phyloP scores from a whole-genome alignment of 2,113 vertebrate genomes.

The Sterrhoptilus dennistouni region DNA sequence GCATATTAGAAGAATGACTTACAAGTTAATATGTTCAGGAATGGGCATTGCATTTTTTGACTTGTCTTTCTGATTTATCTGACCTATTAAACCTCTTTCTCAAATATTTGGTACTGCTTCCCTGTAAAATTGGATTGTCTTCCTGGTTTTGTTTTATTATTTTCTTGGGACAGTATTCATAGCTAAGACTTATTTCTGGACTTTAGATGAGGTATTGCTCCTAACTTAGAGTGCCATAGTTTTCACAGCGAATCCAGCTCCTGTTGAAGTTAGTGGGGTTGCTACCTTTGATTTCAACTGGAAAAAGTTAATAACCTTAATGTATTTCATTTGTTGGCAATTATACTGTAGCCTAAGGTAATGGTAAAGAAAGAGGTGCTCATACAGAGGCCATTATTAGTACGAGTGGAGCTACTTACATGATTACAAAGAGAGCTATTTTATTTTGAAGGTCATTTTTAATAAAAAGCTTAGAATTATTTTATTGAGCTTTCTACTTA shows the following conservation, averaged over 20 bases:
- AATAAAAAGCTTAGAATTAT: neutral
- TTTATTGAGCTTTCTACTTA: neutral
- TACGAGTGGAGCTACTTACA: neutral
- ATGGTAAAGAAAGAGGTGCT: neutral
- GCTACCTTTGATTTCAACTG: neutral
- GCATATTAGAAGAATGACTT: neutral
- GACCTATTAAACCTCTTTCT: neutral
- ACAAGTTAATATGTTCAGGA: neutral
- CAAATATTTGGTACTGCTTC: neutral
- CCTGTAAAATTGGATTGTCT: neutral
- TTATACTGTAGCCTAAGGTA: neutral
- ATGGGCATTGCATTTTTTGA: neutral
- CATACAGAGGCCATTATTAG: neutral
- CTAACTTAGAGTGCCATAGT: neutral
- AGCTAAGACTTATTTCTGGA: rapidly evolving
- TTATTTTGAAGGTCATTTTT: neutral
- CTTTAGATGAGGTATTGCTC: neutral
- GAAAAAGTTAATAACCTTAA: neutral
- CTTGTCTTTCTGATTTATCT: neutral
- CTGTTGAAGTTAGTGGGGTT: neutral
- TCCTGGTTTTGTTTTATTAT: neutral
- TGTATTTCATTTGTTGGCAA: neutral
- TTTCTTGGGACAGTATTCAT: neutral
- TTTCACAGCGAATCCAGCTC: neutral
- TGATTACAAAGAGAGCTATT: neutral